These are phyloP conservation scores for Pissodes strobi DNA, from an alignment of 1,140 invertebrate genomes.

Conservation along the genomic window DNA sequence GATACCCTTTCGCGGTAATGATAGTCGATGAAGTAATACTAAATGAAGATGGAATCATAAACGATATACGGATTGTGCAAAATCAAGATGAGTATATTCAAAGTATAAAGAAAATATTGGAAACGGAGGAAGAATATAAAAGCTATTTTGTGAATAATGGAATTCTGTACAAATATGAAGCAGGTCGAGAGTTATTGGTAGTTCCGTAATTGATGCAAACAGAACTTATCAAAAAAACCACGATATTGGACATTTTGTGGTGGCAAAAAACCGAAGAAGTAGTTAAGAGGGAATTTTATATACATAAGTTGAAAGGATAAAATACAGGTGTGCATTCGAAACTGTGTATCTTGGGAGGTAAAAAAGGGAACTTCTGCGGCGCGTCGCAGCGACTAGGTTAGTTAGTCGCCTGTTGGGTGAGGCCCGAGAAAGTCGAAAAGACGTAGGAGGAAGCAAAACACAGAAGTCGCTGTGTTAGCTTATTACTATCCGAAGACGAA, in stretches of 20 bases:
- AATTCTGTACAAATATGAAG: slow-evolving; percentile 34
- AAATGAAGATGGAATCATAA: no score
- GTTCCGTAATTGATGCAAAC: slow-evolving; percentile 35
- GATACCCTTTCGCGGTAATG: no score
- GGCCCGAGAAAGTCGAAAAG: no score
- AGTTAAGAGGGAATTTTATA: no score
- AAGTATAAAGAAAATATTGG: slow-evolving; percentile 38
- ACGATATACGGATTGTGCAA: no score
- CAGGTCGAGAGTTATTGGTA: slow-evolving; percentile 33
- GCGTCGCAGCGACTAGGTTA: no score
- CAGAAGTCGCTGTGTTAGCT: no score
- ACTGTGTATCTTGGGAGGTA: slow-evolving; percentile 52
- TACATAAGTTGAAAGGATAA: slow-evolving; percentile 49
- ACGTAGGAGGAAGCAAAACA: no score
- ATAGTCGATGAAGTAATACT: no score
- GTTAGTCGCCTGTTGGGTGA: no score
- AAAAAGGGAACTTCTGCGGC: slow-evolving; percentile 47
- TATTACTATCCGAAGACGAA: no score
- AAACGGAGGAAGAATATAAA: slow-evolving; percentile 34
- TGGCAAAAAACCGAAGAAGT: slow-evolving; percentile 53
- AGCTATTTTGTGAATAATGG: slow-evolving; percentile 39
- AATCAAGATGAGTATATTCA: slow-evolving; percentile 29
- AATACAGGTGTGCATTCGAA: slow-evolving; percentile 47
- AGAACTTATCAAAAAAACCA: slow-evolving; percentile 38
- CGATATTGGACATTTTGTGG: slow-evolving; percentile 40